Evolutionary conservation across 2,797 vertebrate species (phyloP).

Genomic region (Scleropages formosus): DNA sequence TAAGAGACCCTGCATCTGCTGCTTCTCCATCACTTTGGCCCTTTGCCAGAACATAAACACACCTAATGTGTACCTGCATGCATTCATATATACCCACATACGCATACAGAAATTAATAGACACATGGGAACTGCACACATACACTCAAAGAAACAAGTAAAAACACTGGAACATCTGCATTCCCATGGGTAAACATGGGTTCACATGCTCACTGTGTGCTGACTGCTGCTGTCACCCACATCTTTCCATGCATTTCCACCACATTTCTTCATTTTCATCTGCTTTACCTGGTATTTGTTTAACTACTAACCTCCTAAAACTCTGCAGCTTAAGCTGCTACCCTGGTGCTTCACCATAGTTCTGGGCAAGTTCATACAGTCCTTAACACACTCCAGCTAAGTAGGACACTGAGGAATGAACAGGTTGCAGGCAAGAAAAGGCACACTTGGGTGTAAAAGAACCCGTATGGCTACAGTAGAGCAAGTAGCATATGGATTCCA

Average conservation of each 20-base stretch:
- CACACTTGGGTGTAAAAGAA: neutral
- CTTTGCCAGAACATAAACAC: neutral
- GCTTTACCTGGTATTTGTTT: neutral
- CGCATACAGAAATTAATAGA: neutral
- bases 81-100: neutral
- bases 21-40: neutral
- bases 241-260: neutral
- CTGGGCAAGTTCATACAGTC: neutral
- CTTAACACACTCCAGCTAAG: neutral
- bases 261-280: neutral
- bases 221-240: neutral
- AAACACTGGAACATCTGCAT: too few relatives aligned
- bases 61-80: neutral
- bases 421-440: neutral
- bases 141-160: neutral
- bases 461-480: neutral
- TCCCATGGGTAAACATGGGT: too few relatives aligned
- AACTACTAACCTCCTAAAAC: neutral
- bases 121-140: conserved; percentile 26
- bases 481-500: neutral
- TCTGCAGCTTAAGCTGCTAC: neutral
- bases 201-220: neutral
- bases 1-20: conserved; percentile 61
- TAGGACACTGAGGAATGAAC: neutral
- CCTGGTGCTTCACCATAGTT: neutral